Conservation (phyloP, 1,140 invertebrate species). For the Drosophila triauraria region DNA sequence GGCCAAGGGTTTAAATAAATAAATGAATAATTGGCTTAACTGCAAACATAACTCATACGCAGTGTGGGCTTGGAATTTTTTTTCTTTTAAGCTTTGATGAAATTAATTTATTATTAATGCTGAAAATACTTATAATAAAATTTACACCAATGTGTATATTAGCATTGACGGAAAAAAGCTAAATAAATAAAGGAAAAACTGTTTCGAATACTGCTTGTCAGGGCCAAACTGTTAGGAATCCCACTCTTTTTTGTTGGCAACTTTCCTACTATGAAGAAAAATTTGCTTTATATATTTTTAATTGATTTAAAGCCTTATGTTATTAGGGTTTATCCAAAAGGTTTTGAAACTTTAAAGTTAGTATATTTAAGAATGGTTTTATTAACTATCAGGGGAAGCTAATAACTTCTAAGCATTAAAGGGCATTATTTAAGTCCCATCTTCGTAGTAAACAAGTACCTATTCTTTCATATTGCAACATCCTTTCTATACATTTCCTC, state of each 20-base stretch:
- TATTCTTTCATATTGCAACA: too few relatives aligned
- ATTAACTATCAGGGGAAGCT: neutral
- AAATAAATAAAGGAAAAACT: neutral
- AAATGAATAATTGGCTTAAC: slow-evolving; percentile 52
- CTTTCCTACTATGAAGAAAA: neutral
- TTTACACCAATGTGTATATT: neutral
- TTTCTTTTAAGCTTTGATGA: neutral
- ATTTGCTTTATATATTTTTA: too few relatives aligned
- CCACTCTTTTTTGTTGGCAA: neutral
- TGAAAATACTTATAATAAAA: neutral
- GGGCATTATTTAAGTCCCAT: neutral
- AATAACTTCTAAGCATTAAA: neutral
- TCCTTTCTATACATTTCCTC: neutral
- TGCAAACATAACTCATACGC: slow-evolving; percentile 31
- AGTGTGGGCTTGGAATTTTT: neutral
- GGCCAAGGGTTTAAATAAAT: slow-evolving; percentile 45
- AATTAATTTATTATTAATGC: neutral
- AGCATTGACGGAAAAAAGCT: neutral
- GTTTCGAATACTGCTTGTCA: neutral
- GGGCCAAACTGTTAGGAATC: neutral
- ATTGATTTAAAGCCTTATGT: neutral
- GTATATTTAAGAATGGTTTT: neutral
- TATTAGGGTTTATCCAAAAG: neutral
- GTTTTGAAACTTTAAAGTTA: neutral
- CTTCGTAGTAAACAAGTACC: too few relatives aligned